Conservation (phyloP, 2,113 vertebrate genomes). For the Oceanodroma tethys region DNA sequence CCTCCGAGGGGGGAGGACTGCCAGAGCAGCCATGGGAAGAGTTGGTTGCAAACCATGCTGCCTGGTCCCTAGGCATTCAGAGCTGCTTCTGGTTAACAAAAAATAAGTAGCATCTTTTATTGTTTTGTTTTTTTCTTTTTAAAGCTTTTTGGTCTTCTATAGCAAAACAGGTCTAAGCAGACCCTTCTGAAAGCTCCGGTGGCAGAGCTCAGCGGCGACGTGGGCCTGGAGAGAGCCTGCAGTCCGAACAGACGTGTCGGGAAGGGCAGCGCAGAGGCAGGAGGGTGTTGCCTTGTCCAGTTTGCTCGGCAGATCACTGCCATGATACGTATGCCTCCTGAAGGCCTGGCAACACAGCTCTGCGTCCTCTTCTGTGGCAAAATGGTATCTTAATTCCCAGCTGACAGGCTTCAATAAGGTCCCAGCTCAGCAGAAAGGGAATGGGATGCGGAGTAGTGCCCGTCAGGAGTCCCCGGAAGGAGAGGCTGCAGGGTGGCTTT, state of each 20-base stretch:
- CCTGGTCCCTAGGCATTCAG: fast-evolving
- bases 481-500: not conserved
- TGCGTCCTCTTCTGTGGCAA: not conserved
- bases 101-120: not conserved
- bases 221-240: not conserved
- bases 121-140: not conserved
- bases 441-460: not conserved
- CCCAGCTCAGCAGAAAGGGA: not conserved
- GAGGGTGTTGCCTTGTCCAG: not conserved
- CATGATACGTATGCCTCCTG: not conserved
- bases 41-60: not conserved
- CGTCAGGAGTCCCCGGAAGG: not conserved
- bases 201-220: not conserved
- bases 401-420: not conserved
- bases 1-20: not conserved
- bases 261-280: not conserved
- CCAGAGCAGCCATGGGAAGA: not conserved
- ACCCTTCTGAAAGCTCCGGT: not conserved
- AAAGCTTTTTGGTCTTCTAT: not conserved
- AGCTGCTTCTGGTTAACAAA: not conserved
- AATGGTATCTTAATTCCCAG: not conserved
- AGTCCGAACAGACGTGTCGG: fast-evolving
- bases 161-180: not conserved
- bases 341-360: not conserved
- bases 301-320: not conserved